Percentiles rank a stretch among this genome's conserved stretches.
These are phyloP conservation scores for Phyllotis vaccarum DNA, from an alignment of 2,797 vertebrate genomes.

Conservation along the genomic window DNA sequence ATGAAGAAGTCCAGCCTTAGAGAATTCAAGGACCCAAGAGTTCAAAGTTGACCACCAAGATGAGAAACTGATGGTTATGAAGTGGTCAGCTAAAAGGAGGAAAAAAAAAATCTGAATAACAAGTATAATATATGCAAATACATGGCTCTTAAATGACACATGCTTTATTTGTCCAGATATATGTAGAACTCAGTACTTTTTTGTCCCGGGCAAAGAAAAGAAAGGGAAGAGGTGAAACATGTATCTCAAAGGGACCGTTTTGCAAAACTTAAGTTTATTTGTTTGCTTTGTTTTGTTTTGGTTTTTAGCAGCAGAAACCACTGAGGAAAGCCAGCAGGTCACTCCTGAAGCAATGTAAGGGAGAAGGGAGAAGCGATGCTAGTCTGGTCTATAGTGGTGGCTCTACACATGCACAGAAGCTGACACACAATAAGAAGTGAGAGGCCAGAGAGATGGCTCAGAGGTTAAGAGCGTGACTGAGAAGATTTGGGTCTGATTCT, in stretches of 20 bases:
- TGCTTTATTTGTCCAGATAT: neutral
- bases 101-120: neutral
- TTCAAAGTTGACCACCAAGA: neutral
- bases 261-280: neutral
- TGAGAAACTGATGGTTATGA: neutral
- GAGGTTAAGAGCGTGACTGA: neutral
- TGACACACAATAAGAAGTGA: neutral
- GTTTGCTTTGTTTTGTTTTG: neutral
- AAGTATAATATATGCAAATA: neutral
- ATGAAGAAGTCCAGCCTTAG: neutral
- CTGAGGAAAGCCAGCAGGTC: too few relatives aligned
- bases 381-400: neutral
- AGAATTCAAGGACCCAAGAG: neutral
- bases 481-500: neutral
- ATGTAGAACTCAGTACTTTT: neutral
- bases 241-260: neutral
- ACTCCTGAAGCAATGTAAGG: neutral
- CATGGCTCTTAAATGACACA: neutral
- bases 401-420: neutral
- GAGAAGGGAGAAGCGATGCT: neutral
- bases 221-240: neutral
- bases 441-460: neutral
- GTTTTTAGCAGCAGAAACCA: neutral
- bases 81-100: neutral
- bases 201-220: neutral